A percentile compares a stretch with the other conserved stretches of the same genome.
Evolutionary conservation across 2,113 vertebrate species (phyloP).

Genomic region (Terrapene triunguis): DNA sequence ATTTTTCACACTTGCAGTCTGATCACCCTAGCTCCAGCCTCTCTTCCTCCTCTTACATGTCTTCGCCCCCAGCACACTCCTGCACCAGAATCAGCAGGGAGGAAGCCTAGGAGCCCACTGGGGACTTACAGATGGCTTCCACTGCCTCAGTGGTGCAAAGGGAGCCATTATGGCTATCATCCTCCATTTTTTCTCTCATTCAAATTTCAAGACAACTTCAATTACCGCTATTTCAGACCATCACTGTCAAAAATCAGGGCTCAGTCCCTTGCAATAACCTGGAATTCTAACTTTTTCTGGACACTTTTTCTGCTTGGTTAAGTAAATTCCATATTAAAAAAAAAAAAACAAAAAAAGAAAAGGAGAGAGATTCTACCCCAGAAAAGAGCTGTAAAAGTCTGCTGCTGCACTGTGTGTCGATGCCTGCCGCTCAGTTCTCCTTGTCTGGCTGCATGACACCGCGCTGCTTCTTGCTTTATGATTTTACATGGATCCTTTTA

Average conservation of each 20-base stretch:
- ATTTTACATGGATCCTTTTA: neutral
- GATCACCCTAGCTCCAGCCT: no score
- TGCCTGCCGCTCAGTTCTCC: neutral
- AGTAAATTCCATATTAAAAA: neutral
- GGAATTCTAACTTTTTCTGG: neutral
- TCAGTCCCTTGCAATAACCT: neutral
- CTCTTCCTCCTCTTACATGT: neutral
- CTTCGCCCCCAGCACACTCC: neutral
- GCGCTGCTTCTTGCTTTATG: neutral
- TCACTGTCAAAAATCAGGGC: neutral
- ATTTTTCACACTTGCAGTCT: no score
- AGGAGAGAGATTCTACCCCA: neutral
- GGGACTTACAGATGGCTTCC: neutral
- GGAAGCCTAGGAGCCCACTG: neutral
- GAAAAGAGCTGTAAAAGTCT: neutral
- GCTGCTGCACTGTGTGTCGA: no score
- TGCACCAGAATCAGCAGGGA: neutral
- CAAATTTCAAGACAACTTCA: neutral
- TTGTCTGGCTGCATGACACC: neutral
- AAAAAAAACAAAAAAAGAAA: no score
- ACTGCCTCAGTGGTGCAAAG: neutral
- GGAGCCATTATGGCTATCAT: neutral
- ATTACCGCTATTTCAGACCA: neutral
- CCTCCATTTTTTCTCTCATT: neutral
- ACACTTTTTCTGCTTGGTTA: neutral